A percentile compares a stretch with the other conserved stretches of the same genome.
Evolutionary conservation across 2,888 invertebrate species (phyloP).

Genomic region (Melipona bicolor): DNA sequence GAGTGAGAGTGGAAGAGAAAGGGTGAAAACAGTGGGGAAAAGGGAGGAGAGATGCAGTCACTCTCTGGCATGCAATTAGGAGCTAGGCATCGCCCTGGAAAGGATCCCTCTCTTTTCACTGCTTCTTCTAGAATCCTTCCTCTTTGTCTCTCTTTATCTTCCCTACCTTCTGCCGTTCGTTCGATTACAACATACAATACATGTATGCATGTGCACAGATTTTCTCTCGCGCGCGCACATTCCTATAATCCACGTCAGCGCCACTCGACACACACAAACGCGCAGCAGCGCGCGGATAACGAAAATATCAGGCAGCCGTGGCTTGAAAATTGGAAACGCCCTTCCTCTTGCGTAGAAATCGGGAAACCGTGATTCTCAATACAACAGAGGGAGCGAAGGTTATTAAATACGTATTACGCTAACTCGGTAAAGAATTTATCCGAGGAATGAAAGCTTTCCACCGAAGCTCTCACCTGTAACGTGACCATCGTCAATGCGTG

Average conservation of each 20-base stretch:
- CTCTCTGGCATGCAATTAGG: constrained; percentile 74
- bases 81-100: constrained; percentile 61
- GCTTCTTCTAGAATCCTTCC: constrained; percentile 32
- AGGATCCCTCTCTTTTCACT: constrained; percentile 62
- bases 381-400: neutral
- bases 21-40: constrained; percentile 41
- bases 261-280: constrained; percentile 15
- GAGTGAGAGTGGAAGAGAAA: constrained; percentile 36
- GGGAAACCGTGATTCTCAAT: constrained; percentile 17
- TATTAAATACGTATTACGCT: constrained; percentile 27
- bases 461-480: neutral
- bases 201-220: constrained; percentile 45
- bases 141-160: neutral
- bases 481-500: neutral
- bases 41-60: constrained; percentile 66
- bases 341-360: neutral
- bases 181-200: constrained; percentile 14
- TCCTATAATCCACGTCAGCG: constrained; percentile 47
- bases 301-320: constrained; percentile 37
- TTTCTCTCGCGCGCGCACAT: constrained; percentile 33
- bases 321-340: constrained; percentile 35
- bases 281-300: constrained; percentile 28
- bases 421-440: constrained; percentile 13
- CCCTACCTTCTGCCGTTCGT: constrained; percentile 1
- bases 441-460: neutral